Conservation (phyloP, 2,797 vertebrate species). For the Coilia nasus region DNA sequence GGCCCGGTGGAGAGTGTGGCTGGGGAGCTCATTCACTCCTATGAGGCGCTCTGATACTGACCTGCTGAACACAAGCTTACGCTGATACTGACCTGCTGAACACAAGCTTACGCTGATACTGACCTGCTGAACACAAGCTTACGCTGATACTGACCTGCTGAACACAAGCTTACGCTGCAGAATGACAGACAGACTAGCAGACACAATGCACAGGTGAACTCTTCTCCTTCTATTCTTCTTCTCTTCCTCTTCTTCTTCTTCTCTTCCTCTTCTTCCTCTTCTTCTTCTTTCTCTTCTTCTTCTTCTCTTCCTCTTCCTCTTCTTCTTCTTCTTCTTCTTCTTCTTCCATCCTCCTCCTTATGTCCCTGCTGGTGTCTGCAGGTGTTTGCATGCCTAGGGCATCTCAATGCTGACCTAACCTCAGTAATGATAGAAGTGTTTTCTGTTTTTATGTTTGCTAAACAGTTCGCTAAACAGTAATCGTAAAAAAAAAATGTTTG, state of each 20-base stretch:
- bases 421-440: no score
- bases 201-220: conserved; percentile 1
- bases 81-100: neutral
- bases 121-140: neutral
- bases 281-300: no score
- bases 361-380: no score
- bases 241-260: neutral
- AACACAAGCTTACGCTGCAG: neutral
- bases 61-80: neutral
- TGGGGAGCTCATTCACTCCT: no score
- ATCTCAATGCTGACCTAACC: no score
- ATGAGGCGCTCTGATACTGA: neutral
- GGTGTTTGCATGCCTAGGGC: no score
- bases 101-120: neutral
- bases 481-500: no score
- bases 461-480: no score
- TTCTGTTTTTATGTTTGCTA: no score
- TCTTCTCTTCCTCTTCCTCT: no score
- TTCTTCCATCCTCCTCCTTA: no score
- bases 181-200: neutral
- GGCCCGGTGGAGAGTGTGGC: neutral
- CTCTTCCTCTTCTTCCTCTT: neutral
- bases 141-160: neutral
- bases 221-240: neutral
- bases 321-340: no score